These are phyloP conservation scores for Epirrhoe alternata DNA, from an alignment of 2,888 invertebrate genomes.

Conservation along the genomic window DNA sequence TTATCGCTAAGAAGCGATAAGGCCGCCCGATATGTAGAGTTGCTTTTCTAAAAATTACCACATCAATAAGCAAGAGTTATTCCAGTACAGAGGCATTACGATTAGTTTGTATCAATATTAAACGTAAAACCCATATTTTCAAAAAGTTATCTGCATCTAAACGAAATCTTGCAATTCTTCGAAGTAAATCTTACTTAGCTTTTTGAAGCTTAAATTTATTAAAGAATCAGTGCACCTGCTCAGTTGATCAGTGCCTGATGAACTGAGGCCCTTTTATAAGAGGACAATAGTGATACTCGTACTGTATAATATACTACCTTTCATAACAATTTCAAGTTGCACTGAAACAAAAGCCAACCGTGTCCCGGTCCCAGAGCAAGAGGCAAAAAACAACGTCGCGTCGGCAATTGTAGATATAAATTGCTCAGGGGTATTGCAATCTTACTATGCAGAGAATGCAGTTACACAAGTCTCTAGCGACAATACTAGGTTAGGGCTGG, in stretches of 20 bases:
- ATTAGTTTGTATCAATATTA: no score
- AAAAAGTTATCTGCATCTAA: no score
- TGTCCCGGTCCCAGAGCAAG: slow-evolving; percentile 11
- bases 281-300: not conserved
- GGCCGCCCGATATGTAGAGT: no score
- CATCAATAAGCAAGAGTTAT: no score
- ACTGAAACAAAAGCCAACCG: slow-evolving; percentile 15
- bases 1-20: no score
- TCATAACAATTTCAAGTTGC: slow-evolving; percentile 9
- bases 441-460: slow-evolving; percentile 29
- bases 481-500: slow-evolving; percentile 3
- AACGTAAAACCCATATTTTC: no score
- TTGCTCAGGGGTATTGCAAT: slow-evolving; percentile 32
- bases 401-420: slow-evolving; percentile 32
- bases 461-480: slow-evolving; percentile 18
- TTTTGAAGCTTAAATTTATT: not conserved
- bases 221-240: not conserved
- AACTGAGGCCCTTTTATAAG: not conserved
- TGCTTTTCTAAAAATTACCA: no score
- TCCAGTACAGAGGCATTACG: no score
- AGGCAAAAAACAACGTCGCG: slow-evolving; percentile 28
- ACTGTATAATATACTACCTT: not conserved
- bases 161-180: no score
- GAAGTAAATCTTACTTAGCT: not conserved
- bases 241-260: no score